Evolutionary conservation across 2,888 invertebrate genomes (phyloP).

Genomic region (Mesochorus sp.): DNA sequence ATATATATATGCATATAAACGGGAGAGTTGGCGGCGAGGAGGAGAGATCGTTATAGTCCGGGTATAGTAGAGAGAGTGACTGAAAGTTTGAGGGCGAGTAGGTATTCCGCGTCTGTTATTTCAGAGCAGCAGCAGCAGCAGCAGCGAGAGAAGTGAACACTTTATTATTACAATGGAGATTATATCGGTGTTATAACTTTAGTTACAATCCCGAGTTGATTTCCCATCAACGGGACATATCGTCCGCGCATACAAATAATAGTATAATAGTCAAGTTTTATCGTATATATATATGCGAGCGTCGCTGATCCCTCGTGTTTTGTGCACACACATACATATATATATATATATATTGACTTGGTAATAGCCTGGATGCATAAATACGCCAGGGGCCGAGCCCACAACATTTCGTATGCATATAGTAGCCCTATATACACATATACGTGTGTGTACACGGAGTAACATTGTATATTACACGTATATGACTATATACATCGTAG

Average conservation of each 20-base stretch:
- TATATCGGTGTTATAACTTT: not conserved
- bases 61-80: too few relatives aligned
- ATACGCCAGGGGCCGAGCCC: conserved; percentile 43
- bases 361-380: conserved; percentile 46
- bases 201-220: not conserved
- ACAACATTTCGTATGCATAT: conserved; percentile 4
- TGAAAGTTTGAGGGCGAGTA: too few relatives aligned
- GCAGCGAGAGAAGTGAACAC: too few relatives aligned
- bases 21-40: too few relatives aligned
- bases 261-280: conserved; percentile 14
- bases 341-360: conserved; percentile 48
- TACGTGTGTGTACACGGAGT: not conserved
- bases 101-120: too few relatives aligned
- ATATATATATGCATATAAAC: too few relatives aligned
- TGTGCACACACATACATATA: too few relatives aligned
- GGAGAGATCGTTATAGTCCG: too few relatives aligned
- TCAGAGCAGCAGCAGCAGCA: too few relatives aligned
- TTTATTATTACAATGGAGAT: too few relatives aligned
- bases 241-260: conserved; percentile 3
- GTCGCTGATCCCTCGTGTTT: conserved; percentile 35
- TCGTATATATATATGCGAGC: not conserved
- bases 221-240: conserved; percentile 29
- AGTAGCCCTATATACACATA: not conserved
- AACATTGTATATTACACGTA: not conserved
- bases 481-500: conserved; percentile 20